These are phyloP conservation scores for Vesta saturnalis DNA, from an alignment of 2,888 invertebrate genomes.

Conservation along the genomic window DNA sequence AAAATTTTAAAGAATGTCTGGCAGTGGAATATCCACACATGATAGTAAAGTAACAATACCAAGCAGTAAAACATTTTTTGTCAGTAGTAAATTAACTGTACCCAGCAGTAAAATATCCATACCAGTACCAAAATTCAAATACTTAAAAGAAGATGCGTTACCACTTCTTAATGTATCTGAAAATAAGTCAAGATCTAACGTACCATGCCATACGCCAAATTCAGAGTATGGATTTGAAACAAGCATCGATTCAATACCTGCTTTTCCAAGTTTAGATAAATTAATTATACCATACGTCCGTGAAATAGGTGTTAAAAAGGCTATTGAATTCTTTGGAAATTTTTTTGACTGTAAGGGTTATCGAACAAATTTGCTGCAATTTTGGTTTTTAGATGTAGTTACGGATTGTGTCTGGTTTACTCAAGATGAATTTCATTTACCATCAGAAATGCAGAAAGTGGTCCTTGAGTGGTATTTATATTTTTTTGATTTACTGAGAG, in stretches of 20 bases:
- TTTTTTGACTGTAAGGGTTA: constrained; percentile 54
- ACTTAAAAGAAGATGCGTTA: constrained; percentile 19
- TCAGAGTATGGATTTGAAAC: constrained; percentile 39
- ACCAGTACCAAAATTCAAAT: no score
- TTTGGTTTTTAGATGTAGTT: constrained; percentile 60
- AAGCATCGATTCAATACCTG: constrained; percentile 31
- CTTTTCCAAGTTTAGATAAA: constrained; percentile 45
- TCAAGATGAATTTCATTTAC: constrained; percentile 59
- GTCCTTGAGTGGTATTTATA: constrained; percentile 57
- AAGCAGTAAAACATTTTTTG: no score
- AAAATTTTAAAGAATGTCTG: no score
- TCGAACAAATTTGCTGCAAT: constrained; percentile 54
- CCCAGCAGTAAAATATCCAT: no score
- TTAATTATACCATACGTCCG: constrained; percentile 53
- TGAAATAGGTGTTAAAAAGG: constrained; percentile 53
- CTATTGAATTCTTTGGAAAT: constrained; percentile 51
- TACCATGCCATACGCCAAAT: constrained; percentile 51
- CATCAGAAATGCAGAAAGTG: constrained; percentile 53
- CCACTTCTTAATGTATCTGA: not conserved
- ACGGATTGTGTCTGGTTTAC: constrained; percentile 59
- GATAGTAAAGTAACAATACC: no score
- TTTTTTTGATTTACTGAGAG: constrained; percentile 56
- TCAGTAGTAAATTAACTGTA: no score
- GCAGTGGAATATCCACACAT: no score
- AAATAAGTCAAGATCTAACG: constrained; percentile 21